Evolutionary conservation across 2,888 invertebrate genomes (phyloP), one percentile per base, ranked within the genome.

Genomic region (Bembecia ichneumoniformis): DNA sequence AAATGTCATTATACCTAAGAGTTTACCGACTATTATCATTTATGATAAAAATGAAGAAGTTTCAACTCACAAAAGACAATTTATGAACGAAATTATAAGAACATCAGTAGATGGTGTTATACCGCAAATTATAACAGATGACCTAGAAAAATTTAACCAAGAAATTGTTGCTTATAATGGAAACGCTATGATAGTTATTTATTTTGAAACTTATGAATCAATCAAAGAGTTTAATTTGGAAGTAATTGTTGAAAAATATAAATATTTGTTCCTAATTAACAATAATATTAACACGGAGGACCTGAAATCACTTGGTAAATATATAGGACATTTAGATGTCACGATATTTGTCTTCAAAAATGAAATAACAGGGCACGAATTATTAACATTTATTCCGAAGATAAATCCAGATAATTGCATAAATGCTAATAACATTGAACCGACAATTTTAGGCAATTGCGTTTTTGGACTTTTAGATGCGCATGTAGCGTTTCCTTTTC

Each of bases 371-470:
- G n/a, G 46, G 14, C 51, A 63, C 17, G 53, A 53, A n/a, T 52
- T 80, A 2, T 45, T 58, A 1, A 69, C 69, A 13, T 65, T 65
- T 34, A 55, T 71, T 17, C 71, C 74, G 3, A 53, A 60, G 55
- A 61, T 75, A 1, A 62, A 80, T 47, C 53, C 48, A 46, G 48
- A 51, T 2, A 69, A 64, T 0, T 82, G 82, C 53, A 35, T 58
- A 47, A 35, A 54, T 1, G 55, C 58, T 15, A 49, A 58, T 40
- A 53, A 60, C 15, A 47, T 57, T 1, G 50, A 54, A 47, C 55
- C 62, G 2, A 46, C 47, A 2, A 43, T 52, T 43, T 63, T 77
- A 16, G 77, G 71, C 51, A 51, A 49, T 11, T 81, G 79, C 53
- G 9, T 47, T 1, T 62, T 67, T 50, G 72, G 71, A 1, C 47